Evolutionary conservation across 2,113 vertebrate species (phyloP).

Genomic region (Charina bottae): DNA sequence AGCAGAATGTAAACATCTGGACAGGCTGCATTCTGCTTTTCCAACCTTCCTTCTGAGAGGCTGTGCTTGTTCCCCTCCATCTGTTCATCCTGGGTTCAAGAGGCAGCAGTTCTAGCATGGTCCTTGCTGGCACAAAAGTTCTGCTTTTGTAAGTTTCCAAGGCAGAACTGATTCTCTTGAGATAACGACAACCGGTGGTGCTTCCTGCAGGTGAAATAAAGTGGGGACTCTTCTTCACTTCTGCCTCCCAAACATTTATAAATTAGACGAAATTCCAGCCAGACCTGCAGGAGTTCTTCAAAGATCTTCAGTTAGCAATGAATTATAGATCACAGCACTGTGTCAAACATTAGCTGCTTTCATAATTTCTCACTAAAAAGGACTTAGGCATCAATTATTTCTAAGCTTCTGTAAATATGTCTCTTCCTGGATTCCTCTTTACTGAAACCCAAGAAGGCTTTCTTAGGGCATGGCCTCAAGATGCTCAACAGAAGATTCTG

Average conservation of each 20-base stretch:
- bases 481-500: neutral
- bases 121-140: neutral
- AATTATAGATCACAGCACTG: constrained; percentile 32
- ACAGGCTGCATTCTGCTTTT: neutral
- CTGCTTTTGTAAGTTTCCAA: neutral
- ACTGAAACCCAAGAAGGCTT: neutral
- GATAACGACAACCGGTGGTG: neutral
- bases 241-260: neutral
- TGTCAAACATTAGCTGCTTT: constrained; percentile 28
- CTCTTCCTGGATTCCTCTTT: neutral
- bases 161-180: neutral
- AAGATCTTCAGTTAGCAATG: constrained; percentile 12
- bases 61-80: neutral
- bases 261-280: constrained; percentile 1
- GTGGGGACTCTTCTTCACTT: neutral
- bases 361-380: constrained; percentile 29
- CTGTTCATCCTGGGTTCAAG: neutral
- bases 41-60: neutral
- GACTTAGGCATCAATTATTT: constrained; percentile 28
- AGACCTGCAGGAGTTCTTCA: neutral
- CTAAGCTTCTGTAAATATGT: neutral
- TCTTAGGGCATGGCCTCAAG: neutral
- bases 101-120: neutral
- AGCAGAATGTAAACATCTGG: neutral
- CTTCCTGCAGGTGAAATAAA: neutral